Evolutionary conservation across 2,113 vertebrate species (phyloP).

Genomic region (Brevimyrus niger): DNA sequence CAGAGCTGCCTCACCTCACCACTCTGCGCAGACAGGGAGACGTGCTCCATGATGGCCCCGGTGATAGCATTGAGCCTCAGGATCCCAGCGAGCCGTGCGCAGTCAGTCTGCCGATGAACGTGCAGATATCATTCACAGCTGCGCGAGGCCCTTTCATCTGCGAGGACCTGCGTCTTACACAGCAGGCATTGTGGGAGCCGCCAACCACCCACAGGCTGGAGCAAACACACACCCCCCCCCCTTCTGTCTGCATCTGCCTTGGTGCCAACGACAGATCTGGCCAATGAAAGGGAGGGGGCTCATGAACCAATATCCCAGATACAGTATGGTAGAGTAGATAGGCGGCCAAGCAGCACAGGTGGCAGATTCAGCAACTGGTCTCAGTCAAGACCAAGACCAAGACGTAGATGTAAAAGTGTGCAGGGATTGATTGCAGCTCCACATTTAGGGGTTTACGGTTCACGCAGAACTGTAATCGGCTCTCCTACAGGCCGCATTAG

Average conservation of each 20-base stretch:
- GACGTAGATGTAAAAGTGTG: background rate
- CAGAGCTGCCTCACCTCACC: slow-evolving; percentile 19
- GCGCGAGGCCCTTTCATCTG: slow-evolving; percentile 36
- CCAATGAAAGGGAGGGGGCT: background rate
- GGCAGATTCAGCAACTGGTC: background rate
- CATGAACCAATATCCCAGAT: background rate
- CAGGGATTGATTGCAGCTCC: background rate
- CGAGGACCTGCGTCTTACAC: background rate
- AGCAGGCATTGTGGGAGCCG: slow-evolving; percentile 21
- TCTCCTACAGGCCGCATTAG: background rate
- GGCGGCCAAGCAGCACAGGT: background rate
- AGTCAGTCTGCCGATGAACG: slow-evolving; percentile 59
- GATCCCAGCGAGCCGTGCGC: slow-evolving; percentile 46
- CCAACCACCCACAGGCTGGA: slow-evolving; percentile 8
- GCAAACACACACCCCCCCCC: background rate
- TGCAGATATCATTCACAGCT: slow-evolving; percentile 62
- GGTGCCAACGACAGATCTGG: background rate
- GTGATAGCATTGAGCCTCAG: slow-evolving; percentile 50
- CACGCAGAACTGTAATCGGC: background rate
- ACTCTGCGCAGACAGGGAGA: slow-evolving; percentile 17
- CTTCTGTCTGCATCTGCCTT: background rate
- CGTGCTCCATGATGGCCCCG: slow-evolving; percentile 42
- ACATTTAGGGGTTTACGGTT: background rate
- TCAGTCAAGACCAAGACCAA: background rate
- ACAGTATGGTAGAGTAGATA: background rate